Conservation (phyloP, 1,140 invertebrate species). For the Cheumatopsyche charites region DNA sequence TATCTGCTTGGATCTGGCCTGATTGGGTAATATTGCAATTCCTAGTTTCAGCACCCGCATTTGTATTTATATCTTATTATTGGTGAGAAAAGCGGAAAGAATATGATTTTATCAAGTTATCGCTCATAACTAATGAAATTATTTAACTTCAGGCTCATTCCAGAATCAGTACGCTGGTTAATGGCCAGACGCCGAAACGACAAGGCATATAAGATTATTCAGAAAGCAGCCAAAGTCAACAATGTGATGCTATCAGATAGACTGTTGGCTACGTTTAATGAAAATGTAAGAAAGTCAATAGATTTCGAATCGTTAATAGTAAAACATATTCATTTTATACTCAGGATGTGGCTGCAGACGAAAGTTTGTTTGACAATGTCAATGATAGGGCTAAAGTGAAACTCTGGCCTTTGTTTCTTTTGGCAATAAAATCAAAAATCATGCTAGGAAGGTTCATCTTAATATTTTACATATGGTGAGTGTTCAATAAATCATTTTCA, state of each 20-base stretch:
- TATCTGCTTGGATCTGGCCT: conserved; percentile 64
- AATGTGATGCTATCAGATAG: conserved; percentile 59
- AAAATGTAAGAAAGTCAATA: background rate
- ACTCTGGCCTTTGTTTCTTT: conserved; percentile 39
- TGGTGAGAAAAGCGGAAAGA: conserved; percentile 54
- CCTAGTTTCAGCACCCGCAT: conserved; percentile 62
- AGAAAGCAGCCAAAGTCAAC: conserved; percentile 63
- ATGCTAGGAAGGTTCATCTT: conserved; percentile 57
- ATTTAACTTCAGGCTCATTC: conserved; percentile 59
- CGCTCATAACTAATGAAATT: conserved; percentile 2
- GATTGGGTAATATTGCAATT: conserved; percentile 68
- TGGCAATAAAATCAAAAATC: conserved; percentile 58
- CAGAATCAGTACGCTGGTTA: conserved; percentile 70
- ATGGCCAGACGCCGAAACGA: conserved; percentile 60
- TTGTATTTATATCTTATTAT: conserved; percentile 64
- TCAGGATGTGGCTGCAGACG: no score
- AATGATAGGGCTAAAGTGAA: conserved; percentile 36
- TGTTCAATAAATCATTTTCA: background rate
- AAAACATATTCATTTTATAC: no score
- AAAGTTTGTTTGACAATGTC: conserved; percentile 27
- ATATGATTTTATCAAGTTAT: conserved; percentile 8
- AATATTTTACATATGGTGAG: conserved; percentile 64
- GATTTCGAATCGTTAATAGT: no score
- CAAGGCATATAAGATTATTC: conserved; percentile 63
- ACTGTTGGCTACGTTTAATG: conserved; percentile 53